A percentile compares a stretch with the other conserved stretches of the same genome.
These are phyloP conservation scores for Chrysopa pallens DNA, from an alignment of 1,140 invertebrate genomes.

Conservation along the genomic window DNA sequence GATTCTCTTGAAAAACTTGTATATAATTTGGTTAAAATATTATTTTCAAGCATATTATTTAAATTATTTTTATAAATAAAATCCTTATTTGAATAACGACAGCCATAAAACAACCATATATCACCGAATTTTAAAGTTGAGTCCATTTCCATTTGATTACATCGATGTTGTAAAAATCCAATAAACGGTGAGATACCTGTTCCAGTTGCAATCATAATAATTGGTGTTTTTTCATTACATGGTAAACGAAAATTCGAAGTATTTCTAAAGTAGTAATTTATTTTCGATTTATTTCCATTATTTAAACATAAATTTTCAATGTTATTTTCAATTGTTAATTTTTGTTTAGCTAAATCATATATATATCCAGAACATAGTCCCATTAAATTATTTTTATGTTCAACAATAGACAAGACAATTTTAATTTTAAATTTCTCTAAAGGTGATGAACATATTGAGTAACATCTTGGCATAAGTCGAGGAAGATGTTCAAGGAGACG, in stretches of 20 bases:
- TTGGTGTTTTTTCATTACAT: conserved; percentile 29
- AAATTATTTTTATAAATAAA: conserved; percentile 41
- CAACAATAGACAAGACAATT: conserved; percentile 49
- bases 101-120: conserved; percentile 56
- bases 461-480: conserved; percentile 52
- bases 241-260: conserved; percentile 35
- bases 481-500: conserved; percentile 53
- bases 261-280: conserved; percentile 38
- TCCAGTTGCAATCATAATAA: conserved; percentile 66
- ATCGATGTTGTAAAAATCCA: conserved; percentile 38
- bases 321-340: conserved; percentile 7
- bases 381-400: conserved; percentile 28
- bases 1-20: conserved; percentile 44
- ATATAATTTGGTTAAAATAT: conserved; percentile 32
- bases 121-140: conserved; percentile 16
- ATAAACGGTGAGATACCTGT: conserved; percentile 70
- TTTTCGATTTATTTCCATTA: conserved; percentile 7
- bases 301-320: conserved; percentile 11
- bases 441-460: conserved; percentile 58
- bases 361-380: conserved; percentile 54
- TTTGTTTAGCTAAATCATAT: conserved; percentile 17
- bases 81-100: conserved; percentile 43
- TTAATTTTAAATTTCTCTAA: conserved; percentile 26
- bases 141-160: conserved; percentile 9
- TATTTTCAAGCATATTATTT: conserved; percentile 24